Base-by-base conservation (phyloP, 1,140 invertebrate genomes). In the Acromyrmex charruanus region DNA sequence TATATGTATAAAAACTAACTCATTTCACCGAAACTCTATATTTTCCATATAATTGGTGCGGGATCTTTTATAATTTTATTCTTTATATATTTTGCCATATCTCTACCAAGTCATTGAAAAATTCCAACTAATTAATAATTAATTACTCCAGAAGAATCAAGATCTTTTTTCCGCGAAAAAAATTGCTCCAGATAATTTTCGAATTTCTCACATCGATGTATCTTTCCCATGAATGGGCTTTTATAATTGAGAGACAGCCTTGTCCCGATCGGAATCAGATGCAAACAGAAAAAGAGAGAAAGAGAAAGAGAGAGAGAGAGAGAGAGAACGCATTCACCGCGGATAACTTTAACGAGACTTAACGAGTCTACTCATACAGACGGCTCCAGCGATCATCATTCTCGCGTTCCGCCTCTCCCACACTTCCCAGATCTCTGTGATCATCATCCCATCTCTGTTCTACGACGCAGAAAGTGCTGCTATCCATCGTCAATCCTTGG, bases 401-500 rank as follows among this genome's bases (percentile, higher is more conserved):
- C 66, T 39, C 59, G 21, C 77, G 35, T 53, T 14, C 44, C 59
- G 59, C 77, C 77, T 18, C 84, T 61, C 69, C 69, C 74, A 39
- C 71, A 31, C 53, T 63, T 55, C 61, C 69, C 63, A 74, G 53
- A 74, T 80, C 87, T 88, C 77, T 87, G 86, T 87, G 85, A 88
- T 82, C 86, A 51, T 79, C 53, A 51, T 88, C 79, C 86, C 77
- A 65, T 90, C 91, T 89, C 86, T 90, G 88, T 93, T 90, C 92
- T 75, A 81, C 68, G 65, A 72, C 92, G 89, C 93, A 94, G 94
- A 95, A 94, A 93, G 93, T 94, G 65, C 92, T 95, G 91, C 92
- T 95, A 87, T 95, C 94, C 90, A 95, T 95, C 88, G 94, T 93
- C 85, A 92, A 95, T 93, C 95, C 95, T 85, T 95, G 95, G 95